phyloP scores from a whole-genome alignment of 1,140 invertebrate species.

The Temnothorax nylanderi region DNA sequence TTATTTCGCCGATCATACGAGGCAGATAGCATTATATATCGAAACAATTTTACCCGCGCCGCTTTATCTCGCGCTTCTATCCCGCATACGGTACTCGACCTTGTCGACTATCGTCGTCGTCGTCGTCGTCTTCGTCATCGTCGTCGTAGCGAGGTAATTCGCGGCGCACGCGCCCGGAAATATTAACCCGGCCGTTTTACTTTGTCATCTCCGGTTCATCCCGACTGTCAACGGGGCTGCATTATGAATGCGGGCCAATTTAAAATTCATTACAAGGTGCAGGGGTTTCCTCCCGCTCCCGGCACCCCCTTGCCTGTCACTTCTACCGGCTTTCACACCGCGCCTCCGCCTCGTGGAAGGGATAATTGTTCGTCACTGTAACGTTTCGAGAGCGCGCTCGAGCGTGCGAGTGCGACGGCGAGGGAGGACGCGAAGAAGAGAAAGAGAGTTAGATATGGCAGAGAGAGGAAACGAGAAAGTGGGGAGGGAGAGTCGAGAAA shows the following conservation, averaged over 20 bases:
- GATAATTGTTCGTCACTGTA: conserved; percentile 85
- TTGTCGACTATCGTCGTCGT: neutral
- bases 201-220: conserved; percentile 83
- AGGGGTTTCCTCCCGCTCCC: conserved; percentile 40
- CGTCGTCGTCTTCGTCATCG: neutral
- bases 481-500: conserved; percentile 54
- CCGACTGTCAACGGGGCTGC: conserved; percentile 77
- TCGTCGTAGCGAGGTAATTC: conserved; percentile 42
- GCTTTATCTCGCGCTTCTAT: conserved; percentile 36
- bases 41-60: conserved; percentile 29
- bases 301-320: conserved; percentile 76
- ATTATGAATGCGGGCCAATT: conserved; percentile 85
- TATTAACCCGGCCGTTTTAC: conserved; percentile 80
- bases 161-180: conserved; percentile 67
- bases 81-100: neutral
- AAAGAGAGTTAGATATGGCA: conserved; percentile 38
- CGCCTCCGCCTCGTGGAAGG: conserved; percentile 68
- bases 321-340: conserved; percentile 61
- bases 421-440: conserved; percentile 11
- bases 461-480: conserved; percentile 26
- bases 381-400: conserved; percentile 42
- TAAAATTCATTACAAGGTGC: conserved; percentile 85
- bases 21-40: conserved; percentile 49
- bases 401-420: conserved; percentile 33
- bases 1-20: conserved; percentile 44